Base-by-base conservation (phyloP, 2,113 vertebrate species). In the Neogobius melanostomus region DNA sequence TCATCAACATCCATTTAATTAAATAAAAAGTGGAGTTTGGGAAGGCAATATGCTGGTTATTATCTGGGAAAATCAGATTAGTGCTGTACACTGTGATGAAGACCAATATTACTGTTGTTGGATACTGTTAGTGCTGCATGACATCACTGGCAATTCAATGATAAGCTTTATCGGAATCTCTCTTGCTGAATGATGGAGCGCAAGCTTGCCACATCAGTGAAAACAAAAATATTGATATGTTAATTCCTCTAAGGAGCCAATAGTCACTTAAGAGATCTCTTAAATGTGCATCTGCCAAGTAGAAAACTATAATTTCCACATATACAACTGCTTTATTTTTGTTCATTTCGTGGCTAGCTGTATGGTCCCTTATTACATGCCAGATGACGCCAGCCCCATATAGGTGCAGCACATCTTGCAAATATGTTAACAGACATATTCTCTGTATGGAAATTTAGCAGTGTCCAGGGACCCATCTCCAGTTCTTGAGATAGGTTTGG, bases 71-170 rank as follows among this genome's bases (percentile, higher is more conserved):
- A 63, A 59, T 61, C 6, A 81, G 60, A 80, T 82, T 75, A 76
- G n/a, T 65, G 71, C 17, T 59, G 66, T 69, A 66, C 64, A 52
- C 67, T 67, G 21, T 67, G 76, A 66, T 74, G 43, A 72, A 68
- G 91, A 92, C 80, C 95, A 89, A 89, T 94, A 94, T 91, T 93
- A 93, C 75, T 93, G 94, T 76, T 92, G 94, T 88, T 60, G 77
- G 65, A 75, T 56, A 62, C 6, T 69, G 73, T 80, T 70, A 76
- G 72, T 82, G 69, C 78, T 82, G 61, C 68, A 74, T 60, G 48
- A 68, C 62, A 69, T 76, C 74, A 45, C 12, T 75, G 61, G 17
- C 5, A 74, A 83, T 79, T 78, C 69, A 85, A 68, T 84, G 79
- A 80, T 80, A 75, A 21, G 48, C 49, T 69, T 21, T 81, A 53